Base-by-base conservation (phyloP, 2,888 invertebrate genomes). In the Mythimna loreyi region DNA sequence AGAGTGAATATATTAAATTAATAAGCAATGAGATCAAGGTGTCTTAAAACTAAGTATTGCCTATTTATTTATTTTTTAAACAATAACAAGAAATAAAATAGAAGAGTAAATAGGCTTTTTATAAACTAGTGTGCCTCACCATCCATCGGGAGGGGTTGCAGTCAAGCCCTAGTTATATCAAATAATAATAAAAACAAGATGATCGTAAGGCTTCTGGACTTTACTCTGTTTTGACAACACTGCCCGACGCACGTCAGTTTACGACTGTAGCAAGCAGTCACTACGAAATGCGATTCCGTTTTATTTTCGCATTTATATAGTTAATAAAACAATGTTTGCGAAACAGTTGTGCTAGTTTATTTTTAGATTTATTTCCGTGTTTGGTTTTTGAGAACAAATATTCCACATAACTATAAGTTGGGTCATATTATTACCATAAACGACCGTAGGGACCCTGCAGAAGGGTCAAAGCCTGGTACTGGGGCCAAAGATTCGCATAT, bases 181-280 rank as follows among this genome's bases (percentile, higher is more conserved):
- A 40, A 40, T 40, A 16, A 40, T 40, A 8, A 16, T 40, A 16
- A 40, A n/a, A n/a, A n/a, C n/a, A n/a, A n/a, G n/a, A 21, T 50
- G 7, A 21, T 0, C 19, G 40, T 45, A n/a, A 7, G 0, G 13
- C 21, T 72, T 21, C 78, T 78, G 58, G 7, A 23, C 7, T 60
- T 62, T 28, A 16, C 43, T 25, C 21, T 16, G 23, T 16, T 13
- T 25, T 36, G 62, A 28, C 47, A 4, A 25, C 36, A 36, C n/a
- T 65, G 36, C 33, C 56, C 72, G 68, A 80, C 65, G 58, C 69
- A 75, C 64, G 59, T 77, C 55, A 67, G 68, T 78, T 83, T 78
- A 82, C 83, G 74, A 81, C 69, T 82, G 36, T 61, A 64, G 57
- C 67, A 63, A 67, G 57, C 72, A 79, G 66, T 79, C 59, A 67